phyloP scores from a whole-genome alignment of 2,797 vertebrate genomes.

The Hemibagrus guttatus region DNA sequence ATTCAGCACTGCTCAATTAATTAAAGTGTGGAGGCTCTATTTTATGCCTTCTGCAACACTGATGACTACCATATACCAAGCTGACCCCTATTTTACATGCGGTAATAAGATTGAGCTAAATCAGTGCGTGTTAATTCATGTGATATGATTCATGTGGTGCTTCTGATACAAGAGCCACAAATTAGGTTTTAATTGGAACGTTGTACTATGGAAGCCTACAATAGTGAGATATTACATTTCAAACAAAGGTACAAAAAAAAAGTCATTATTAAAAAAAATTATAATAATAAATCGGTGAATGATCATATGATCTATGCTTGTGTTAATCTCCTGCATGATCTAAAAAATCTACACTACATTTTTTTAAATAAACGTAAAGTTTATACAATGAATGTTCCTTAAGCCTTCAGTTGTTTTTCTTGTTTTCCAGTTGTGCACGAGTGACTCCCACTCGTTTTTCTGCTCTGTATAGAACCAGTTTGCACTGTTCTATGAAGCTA shows the following conservation, averaged over 20 bases:
- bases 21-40: constrained; percentile 21
- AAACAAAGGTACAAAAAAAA: neutral
- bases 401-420: too few relatives aligned
- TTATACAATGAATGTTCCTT: too few relatives aligned
- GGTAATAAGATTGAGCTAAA: constrained; percentile 3
- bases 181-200: neutral
- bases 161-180: neutral
- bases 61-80: neutral
- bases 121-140: constrained; percentile 5
- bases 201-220: neutral
- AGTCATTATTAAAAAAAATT: neutral
- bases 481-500: too few relatives aligned
- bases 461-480: too few relatives aligned
- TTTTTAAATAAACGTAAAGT: neutral
- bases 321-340: neutral
- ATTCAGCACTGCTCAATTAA: constrained; percentile 24
- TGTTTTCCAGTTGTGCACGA: too few relatives aligned
- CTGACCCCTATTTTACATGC: neutral
- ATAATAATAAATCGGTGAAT: neutral
- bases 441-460: too few relatives aligned
- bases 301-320: neutral
- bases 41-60: neutral
- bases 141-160: constrained; percentile 14
- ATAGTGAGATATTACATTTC: neutral
- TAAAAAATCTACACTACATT: neutral